Conservation (phyloP, 2,888 invertebrate genomes). For the Melanchra persicariae region DNA sequence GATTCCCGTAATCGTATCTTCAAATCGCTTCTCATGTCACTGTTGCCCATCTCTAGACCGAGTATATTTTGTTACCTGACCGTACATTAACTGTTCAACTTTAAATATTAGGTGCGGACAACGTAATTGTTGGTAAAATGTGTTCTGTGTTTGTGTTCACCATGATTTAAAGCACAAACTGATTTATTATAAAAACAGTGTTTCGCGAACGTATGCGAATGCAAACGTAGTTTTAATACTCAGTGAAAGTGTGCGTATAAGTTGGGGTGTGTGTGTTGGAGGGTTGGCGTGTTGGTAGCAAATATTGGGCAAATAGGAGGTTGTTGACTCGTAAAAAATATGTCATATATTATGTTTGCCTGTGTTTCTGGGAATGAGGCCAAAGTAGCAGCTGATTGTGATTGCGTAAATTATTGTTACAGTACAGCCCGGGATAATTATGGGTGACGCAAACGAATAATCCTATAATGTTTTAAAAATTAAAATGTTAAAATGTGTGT, state of each 20-base stretch:
- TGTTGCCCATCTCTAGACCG: constrained; percentile 28
- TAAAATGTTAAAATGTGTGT: no score
- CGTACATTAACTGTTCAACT: constrained; percentile 60
- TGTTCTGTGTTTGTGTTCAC: constrained; percentile 54
- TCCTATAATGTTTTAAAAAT: no score
- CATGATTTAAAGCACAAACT: constrained; percentile 61
- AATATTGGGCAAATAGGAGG: constrained; percentile 51
- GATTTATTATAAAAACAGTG: constrained; percentile 64
- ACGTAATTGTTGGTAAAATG: constrained; percentile 65
- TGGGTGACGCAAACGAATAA: no score
- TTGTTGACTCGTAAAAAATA: constrained; percentile 61
- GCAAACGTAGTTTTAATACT: constrained; percentile 20
- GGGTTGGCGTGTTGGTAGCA: constrained; percentile 38
- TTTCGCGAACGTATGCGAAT: constrained; percentile 55
- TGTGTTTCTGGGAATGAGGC: constrained; percentile 26
- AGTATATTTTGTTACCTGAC: constrained; percentile 52
- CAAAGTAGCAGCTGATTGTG: constrained; percentile 35
- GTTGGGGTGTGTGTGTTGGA: constrained; percentile 20
- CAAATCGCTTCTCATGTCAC: constrained; percentile 45
- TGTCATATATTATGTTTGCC: constrained; percentile 48
- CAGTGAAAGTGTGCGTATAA: background rate
- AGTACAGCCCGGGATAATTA: background rate
- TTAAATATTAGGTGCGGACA: constrained; percentile 71
- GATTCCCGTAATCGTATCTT: background rate
- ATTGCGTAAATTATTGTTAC: constrained; percentile 18